Percentiles rank a stretch among this genome's conserved stretches.
Evolutionary conservation across 2,888 invertebrate genomes (phyloP).

Genomic region (Polydrusus tereticollis): DNA sequence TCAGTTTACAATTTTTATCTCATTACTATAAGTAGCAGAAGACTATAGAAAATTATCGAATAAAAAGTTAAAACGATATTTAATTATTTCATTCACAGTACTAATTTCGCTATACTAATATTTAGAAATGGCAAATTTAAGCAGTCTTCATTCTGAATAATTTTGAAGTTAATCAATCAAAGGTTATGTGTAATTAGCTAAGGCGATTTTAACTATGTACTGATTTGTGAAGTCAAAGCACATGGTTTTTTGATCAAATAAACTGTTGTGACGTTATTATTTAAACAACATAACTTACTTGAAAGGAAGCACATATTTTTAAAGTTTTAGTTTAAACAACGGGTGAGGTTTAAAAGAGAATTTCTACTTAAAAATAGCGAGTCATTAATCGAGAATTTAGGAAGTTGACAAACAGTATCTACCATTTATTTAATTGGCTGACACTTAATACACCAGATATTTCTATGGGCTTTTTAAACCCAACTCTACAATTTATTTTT

Average conservation of each 20-base stretch:
- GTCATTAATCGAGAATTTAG: neutral
- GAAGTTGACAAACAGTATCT: slow-evolving; percentile 1
- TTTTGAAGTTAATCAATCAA: slow-evolving; percentile 21
- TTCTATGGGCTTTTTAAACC: neutral
- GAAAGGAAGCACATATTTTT: slow-evolving; percentile 3
- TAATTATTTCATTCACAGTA: neutral
- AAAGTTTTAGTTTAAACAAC: slow-evolving; percentile 20
- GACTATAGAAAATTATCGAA: neutral
- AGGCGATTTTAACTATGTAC: slow-evolving; percentile 17
- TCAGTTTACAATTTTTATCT: too few species aligned
- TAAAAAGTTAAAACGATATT: neutral
- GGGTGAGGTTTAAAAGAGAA: neutral
- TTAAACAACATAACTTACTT: slow-evolving; percentile 52
- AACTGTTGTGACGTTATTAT: slow-evolving; percentile 24
- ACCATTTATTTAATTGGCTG: neutral
- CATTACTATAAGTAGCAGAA: too few species aligned
- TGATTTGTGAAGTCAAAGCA: slow-evolving; percentile 30
- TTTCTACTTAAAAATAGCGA: slow-evolving; percentile 7
- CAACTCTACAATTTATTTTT: too few species aligned
- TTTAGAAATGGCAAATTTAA: slow-evolving; percentile 10
- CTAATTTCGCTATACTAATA: neutral
- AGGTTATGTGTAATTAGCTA: neutral
- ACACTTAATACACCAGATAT: neutral
- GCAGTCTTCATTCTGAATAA: neutral
- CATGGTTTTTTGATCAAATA: slow-evolving; percentile 26